These are phyloP conservation scores for Vidua chalybeata DNA, from an alignment of 2,113 vertebrate genomes.

Conservation along the genomic window DNA sequence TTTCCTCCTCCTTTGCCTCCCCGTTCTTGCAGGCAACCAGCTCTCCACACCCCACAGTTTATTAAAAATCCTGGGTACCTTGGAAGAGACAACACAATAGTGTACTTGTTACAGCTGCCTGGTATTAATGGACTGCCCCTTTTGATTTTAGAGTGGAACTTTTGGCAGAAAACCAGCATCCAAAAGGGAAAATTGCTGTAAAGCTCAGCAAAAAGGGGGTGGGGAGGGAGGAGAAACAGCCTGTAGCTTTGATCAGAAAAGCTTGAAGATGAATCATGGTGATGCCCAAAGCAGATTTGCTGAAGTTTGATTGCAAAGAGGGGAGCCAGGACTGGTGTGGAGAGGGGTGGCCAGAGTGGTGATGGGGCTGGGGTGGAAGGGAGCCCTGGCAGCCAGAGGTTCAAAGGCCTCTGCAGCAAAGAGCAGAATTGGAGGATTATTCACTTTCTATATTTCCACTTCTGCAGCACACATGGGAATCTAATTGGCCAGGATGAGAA, in stretches of 20 bases:
- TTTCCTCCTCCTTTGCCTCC: background rate
- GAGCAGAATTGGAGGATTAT: conserved; percentile 70
- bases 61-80: conserved; percentile 27
- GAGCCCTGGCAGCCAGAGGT: conserved; percentile 24
- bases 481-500: conserved; percentile 74
- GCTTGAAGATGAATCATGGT: conserved; percentile 55
- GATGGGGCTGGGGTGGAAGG: background rate
- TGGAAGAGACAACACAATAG: conserved; percentile 56
- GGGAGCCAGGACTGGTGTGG: background rate
- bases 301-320: conserved; percentile 23
- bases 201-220: background rate
- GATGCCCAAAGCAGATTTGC: conserved; percentile 48
- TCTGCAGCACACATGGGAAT: conserved; percentile 77
- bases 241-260: conserved; percentile 64
- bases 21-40: background rate
- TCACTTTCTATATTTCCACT: conserved; percentile 76
- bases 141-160: conserved; percentile 69
- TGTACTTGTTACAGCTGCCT: conserved; percentile 61
- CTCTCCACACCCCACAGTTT: background rate
- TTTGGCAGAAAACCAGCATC: conserved; percentile 60
- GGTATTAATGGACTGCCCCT: conserved; percentile 59
- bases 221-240: background rate
- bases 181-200: conserved; percentile 45
- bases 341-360: background rate
- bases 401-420: conserved; percentile 62